These are phyloP conservation scores for Sternarchorhynchus goeldii DNA, from an alignment of 2,797 vertebrate genomes.

Conservation along the genomic window DNA sequence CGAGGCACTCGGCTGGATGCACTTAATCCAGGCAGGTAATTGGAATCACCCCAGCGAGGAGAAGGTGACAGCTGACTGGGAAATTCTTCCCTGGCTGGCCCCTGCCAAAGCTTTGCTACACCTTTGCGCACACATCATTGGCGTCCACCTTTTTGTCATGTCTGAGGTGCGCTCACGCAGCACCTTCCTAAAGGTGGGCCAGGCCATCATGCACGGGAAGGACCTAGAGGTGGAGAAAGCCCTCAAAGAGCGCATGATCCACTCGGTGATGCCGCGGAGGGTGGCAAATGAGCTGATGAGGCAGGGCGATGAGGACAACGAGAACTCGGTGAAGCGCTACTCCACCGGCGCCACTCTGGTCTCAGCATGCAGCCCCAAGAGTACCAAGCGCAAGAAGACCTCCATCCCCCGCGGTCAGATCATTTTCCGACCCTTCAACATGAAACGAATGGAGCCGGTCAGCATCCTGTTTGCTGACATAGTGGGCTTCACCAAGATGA, in stretches of 20 bases:
- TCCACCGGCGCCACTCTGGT: conserved; percentile 57
- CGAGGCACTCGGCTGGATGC: conserved; percentile 87
- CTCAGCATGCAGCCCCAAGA: conserved; percentile 87
- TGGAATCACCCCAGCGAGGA: neutral
- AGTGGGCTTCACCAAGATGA: conserved; percentile 99
- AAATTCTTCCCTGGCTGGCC: conserved; percentile 78
- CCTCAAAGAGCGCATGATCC: conserved; percentile 98
- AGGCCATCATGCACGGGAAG: conserved; percentile 98
- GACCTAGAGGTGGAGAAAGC: conserved; percentile 98
- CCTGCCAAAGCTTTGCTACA: conserved; percentile 87
- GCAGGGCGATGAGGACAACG: conserved; percentile 93
- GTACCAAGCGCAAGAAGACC: conserved; percentile 90
- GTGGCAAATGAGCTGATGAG: conserved; percentile 96
- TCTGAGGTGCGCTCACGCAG: conserved; percentile 96
- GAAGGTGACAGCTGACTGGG: conserved; percentile 37
- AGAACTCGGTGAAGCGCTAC: conserved; percentile 61
- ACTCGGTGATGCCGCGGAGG: conserved; percentile 95
- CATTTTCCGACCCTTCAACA: conserved; percentile 96
- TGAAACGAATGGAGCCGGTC: conserved; percentile 94
- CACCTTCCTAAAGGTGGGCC: conserved; percentile 97
- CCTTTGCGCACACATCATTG: conserved; percentile 89
- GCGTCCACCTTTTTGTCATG: conserved; percentile 96
- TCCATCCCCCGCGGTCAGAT: conserved; percentile 94
- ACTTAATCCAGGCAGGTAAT: conserved; percentile 61
- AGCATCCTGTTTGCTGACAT: conserved; percentile 98